Evolutionary conservation across 2,888 invertebrate genomes (phyloP), one percentile per base, ranked within the genome.

Genomic region (Hoplodrina ambigua): DNA sequence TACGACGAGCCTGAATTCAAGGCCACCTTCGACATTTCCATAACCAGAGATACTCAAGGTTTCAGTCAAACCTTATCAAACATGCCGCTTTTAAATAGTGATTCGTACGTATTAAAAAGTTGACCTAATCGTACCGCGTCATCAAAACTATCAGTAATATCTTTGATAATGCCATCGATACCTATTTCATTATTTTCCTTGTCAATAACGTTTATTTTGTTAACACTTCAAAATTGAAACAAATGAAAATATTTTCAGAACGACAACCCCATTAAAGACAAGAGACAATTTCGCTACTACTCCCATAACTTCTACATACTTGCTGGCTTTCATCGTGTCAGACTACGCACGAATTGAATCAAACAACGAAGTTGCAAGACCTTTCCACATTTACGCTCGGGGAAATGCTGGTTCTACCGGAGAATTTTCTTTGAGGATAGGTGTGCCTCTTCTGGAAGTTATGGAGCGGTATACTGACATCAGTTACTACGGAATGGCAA

Each of bases 1-100:
- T 98, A 98, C 86, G 99, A 99, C 86, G 98, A 98, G 81, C 98
- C 98, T 2, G 96, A 96, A 19, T 97, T 98, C 87, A 98, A 98
- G 89, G 97, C 98, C 0, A 96, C 94, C 7, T 98, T 98, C 80
- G 96, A 96, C 10, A 96, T 99, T 33, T 97, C 96, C 64, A 96
- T 98, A 61, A 95, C 96, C 7, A 96, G 97, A 81, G 96, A 96
- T 19, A 13, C 13, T 20, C 69, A 80, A 0, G 91, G 91, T 66
- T 96, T 96, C 88, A 96, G 93, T 13, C 90, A 92, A 0, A 94
- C 96, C 0, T 89, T 97, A 62, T 97, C 97, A 10, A 98, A 98
- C 87, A 97, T 97, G 97, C 97, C 97, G 1, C 89, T 96, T n/a
- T 90, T 83, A 60, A 57, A 17, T 0, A 78, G 57, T 0, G 20